Base-by-base conservation (phyloP, 2,888 invertebrate genomes). In the Ischnus inquisitorius region DNA sequence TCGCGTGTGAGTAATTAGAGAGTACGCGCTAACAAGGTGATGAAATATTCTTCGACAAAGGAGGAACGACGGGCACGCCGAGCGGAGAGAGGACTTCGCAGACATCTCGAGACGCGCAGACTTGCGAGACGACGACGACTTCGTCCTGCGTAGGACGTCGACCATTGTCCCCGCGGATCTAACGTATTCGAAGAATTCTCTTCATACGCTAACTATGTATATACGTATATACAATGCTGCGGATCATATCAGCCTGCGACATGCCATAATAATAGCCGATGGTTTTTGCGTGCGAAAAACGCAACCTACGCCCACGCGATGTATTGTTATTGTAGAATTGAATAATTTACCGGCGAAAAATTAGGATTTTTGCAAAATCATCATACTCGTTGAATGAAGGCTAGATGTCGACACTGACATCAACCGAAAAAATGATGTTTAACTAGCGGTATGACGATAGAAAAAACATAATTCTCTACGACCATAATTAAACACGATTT, bases 1-100 rank as follows among this genome's bases (percentile, higher is more conserved):
- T 87, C 88, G 85, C 85, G 89, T 87, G 88, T 87, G 86, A 89
- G 89, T 90, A 91, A 92, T 92, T 91, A 91, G 92, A 90, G 88
- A 85, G 84, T 79, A 74, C 57, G 84, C 88, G 92, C 90, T 92
- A 92, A 92, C 91, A 88, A 88, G 89, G 89, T 90, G 90, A 90
- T 90, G 91, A 91, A 90, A 91, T 90, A 90, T 90, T 86, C 87
- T 51, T 14, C 74, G 83, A 69, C 81, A 81, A 83, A 80, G 85
- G 68, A 79, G 82, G 16, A 16, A 14, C 57, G 60, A 67, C 48
- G 48, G 34, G 28, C 5, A 43, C 8, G 69, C 4, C 60, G 54
- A 28, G 57, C 48, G 64, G 57, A 22, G 25, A 22, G 62, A 28
- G 2, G 2, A 48, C 41, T 48, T 75, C 14, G 64, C 57, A 14